These are phyloP conservation scores for Pyxicephalus adspersus DNA, from an alignment of 2,113 vertebrate species.

Conservation along the genomic window DNA sequence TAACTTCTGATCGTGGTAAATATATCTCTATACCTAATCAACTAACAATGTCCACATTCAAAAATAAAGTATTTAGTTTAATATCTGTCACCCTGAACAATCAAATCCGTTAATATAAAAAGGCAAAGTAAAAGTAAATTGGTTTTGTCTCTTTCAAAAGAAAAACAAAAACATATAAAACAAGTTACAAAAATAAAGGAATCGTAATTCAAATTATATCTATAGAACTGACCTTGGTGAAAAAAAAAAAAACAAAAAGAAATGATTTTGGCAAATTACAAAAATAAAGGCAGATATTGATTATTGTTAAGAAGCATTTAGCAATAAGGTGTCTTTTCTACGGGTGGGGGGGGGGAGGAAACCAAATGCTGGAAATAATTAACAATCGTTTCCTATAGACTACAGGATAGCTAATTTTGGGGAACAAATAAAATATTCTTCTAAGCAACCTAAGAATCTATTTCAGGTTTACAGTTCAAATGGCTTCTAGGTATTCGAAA, in stretches of 20 bases:
- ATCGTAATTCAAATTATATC: background rate
- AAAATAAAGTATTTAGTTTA: conserved; percentile 11
- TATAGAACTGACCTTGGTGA: background rate
- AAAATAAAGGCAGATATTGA: conserved; percentile 53
- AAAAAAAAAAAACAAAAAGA: background rate
- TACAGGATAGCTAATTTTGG: background rate
- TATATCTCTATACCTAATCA: background rate
- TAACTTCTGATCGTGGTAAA: background rate
- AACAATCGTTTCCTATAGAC: too few relatives aligned
- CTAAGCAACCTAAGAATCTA: background rate
- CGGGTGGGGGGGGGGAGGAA: background rate
- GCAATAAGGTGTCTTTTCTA: background rate
- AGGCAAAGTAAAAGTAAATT: conserved; percentile 23
- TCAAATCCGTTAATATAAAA: background rate
- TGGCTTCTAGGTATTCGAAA: background rate
- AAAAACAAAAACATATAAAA: conserved; percentile 22
- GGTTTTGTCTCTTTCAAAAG: background rate
- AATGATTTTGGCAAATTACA: conserved; percentile 3
- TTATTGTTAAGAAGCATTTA: conserved; percentile 14
- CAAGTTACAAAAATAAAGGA: conserved; percentile 44
- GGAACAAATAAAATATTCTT: background rate
- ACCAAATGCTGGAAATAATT: too few relatives aligned
- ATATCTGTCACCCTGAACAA: background rate
- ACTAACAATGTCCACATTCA: background rate
- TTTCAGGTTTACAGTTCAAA: background rate